Evolutionary conservation across 2,888 invertebrate genomes (phyloP).

Genomic region (Melikaiella ostensackeni): DNA sequence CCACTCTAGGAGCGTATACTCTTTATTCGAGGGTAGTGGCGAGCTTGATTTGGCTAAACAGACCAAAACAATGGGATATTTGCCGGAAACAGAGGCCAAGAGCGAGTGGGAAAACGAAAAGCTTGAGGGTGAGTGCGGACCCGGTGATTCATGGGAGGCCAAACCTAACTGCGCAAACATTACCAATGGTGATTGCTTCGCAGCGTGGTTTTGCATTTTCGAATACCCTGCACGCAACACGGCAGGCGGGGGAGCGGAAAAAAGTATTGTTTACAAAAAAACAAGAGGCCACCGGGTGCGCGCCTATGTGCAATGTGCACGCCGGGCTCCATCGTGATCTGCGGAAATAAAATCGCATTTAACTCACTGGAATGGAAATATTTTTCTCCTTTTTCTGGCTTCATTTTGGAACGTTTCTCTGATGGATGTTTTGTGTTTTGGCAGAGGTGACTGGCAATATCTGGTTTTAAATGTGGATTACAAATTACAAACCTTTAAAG

Average conservation of each 20-base stretch:
- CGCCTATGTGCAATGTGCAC: background rate
- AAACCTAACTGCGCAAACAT: conserved; percentile 68
- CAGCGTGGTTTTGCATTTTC: conserved; percentile 62
- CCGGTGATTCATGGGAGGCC: conserved; percentile 49
- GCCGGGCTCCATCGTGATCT: conserved; percentile 29
- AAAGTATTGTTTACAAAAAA: conserved; percentile 59
- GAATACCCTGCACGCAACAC: conserved; percentile 11
- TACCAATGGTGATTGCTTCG: conserved; percentile 69
- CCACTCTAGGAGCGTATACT: conserved; percentile 39
- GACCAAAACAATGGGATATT: conserved; percentile 64
- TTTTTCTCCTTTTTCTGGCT: conserved; percentile 17
- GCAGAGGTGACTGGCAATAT: background rate
- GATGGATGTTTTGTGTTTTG: background rate
- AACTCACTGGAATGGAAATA: conserved; percentile 29
- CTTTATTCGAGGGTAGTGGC: conserved; percentile 42
- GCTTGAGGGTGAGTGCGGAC: conserved; percentile 13
- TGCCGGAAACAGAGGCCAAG: conserved; percentile 48
- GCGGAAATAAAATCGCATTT: conserved; percentile 36
- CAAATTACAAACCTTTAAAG: too few species aligned
- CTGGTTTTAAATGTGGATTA: background rate
- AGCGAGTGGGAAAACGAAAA: conserved; percentile 48
- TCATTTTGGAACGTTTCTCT: conserved; percentile 1
- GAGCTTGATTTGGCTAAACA: conserved; percentile 64
- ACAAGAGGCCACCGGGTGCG: background rate
- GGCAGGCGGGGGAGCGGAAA: conserved; percentile 51